Base-by-base conservation (phyloP, 2,888 invertebrate genomes). In the Calliopum simillimum region DNA sequence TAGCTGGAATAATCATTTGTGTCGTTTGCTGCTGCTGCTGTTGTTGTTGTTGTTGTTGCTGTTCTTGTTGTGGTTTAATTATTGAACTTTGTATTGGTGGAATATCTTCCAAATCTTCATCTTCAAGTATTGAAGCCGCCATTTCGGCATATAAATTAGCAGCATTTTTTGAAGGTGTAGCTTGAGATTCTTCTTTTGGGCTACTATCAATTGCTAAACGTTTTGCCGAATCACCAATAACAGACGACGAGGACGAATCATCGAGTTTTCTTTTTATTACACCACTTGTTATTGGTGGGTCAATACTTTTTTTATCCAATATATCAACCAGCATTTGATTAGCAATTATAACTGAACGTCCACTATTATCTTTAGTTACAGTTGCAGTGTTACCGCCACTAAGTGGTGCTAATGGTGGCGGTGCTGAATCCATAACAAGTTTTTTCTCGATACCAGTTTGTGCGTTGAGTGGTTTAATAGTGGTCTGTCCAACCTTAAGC, bases 121-220 rank as follows among this genome's bases (percentile, higher is more conserved):
- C 95, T 80, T 94, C 94, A 19, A 95, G 87, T 61, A 94, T 93
- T 46, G 94, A 94, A 0, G 94, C 95, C 1, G 94, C 95, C 62
- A 95, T 88, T 41, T 94, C 94, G 0, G 95, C 94, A 81, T 95
- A 95, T 25, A 95, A 86, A 85, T 95, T 94, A 0, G 94, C 95
- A 0, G 95, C 95, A 6, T 93, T 94, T 68, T 94, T 94, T 0
- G 94, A 94, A 0, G 86, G 85, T 14, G 84, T 83, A 5, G 84
- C 82, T 44, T 79, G 81, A 0, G 76, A 25, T 13, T 82, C 83
- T 4, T 80, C 80, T 46, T 80, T 77, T 65, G n/a, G 41, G 21
- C 51, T 8, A 19, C 67, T 62, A n/a, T 87, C 86, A 53, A 89
- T 85, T 1, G 89, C 88, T 0, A 88, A 85, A 8, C 87, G 87